These are phyloP conservation scores for Trisateles emortualis DNA, from an alignment of 2,888 invertebrate species.

Conservation along the genomic window DNA sequence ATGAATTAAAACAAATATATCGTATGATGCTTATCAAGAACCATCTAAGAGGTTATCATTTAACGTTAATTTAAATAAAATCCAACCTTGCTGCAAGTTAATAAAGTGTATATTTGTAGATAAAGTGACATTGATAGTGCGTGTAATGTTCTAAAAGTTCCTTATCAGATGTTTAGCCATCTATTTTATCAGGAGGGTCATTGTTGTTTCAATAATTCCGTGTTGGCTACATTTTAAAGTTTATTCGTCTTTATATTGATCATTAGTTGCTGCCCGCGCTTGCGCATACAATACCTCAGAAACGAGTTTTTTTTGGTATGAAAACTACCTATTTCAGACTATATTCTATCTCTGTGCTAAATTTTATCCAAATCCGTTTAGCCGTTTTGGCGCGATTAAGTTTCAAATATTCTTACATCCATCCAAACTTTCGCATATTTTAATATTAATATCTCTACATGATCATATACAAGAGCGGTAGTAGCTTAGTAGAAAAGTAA, in stretches of 20 bases:
- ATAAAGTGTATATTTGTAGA: slow-evolving; percentile 13
- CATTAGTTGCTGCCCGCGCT: no score
- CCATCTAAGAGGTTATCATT: slow-evolving; percentile 28
- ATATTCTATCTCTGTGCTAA: no score
- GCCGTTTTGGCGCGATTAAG: no score
- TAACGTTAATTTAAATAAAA: slow-evolving; percentile 3
- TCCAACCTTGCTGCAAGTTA: background rate
- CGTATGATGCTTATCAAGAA: slow-evolving; percentile 40
- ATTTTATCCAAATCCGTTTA: no score
- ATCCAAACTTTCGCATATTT: no score
- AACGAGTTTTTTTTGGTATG: no score
- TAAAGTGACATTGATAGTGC: background rate
- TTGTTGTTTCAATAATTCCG: slow-evolving; percentile 16
- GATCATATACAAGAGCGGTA: no score
- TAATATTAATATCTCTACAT: no score
- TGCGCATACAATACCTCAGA: no score
- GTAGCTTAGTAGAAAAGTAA: no score
- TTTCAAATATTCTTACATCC: no score
- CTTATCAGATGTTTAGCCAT: slow-evolving; percentile 23
- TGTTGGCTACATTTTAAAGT: background rate
- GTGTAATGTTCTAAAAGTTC: slow-evolving; percentile 5
- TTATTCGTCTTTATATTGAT: background rate
- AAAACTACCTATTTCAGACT: no score
- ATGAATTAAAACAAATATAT: slow-evolving; percentile 37
- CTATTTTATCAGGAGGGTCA: slow-evolving; percentile 25